Evolutionary conservation across 2,113 vertebrate genomes (phyloP), one percentile per base, ranked within the genome.

Genomic region (Motacilla alba): DNA sequence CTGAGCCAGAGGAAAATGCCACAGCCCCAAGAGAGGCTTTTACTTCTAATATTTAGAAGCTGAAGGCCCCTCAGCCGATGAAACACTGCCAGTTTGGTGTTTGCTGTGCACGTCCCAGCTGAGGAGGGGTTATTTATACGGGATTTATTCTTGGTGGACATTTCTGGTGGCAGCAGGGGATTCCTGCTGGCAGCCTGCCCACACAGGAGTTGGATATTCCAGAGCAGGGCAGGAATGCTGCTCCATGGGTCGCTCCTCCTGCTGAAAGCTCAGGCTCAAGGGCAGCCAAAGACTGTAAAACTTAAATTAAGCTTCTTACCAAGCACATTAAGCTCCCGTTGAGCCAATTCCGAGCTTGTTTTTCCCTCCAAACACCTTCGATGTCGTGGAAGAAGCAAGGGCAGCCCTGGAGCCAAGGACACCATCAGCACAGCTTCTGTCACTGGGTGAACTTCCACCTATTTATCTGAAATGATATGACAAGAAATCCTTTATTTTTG

Each of bases 1-100:
- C 64, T 0, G 64, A 55, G 70, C 83, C 18, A 4, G 39, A 60
- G 73, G 68, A 35, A 89, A 84, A 53, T 0, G 7, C 76, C 46
- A 5, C 8, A 4, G 41, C n/a, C 64, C 46, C 62, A 1, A 4
- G 63, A 15, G 35, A 74, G 72, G 72, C 56, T 69, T 69, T 60
- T 0, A 31, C 8, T 90, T 37, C 87, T 83, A 83, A 90, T 43
- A 83, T 83, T 97, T 95, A 96, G 96, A 64, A 94, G 92, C 16
- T 26, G 12, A 16, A 60, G 35, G 35, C 63, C 63, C 47, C 59
- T n/a, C 11, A 2, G 2, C 1, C 0, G 10, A 31, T 5, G 33
- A 31, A 82, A 53, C 37, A 5, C 76, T 30, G 52, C 49, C 89
- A 12, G 83, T 30, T 50, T 6, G 46, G 5, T 43, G 52, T 60